phyloP scores from a whole-genome alignment of 2,113 vertebrate genomes.

The Noctilio leporinus region DNA sequence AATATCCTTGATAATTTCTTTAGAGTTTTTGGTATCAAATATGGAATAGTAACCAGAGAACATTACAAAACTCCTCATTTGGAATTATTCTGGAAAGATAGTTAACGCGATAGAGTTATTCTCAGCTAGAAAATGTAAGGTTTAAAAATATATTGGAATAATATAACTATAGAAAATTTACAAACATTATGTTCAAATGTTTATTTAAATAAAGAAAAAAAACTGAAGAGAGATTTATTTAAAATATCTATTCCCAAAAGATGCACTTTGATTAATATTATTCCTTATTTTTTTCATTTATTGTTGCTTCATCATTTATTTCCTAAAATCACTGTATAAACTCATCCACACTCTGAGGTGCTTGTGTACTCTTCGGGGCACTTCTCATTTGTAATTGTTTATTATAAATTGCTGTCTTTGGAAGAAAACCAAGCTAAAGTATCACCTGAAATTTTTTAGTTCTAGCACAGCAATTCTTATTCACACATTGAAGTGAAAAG shows the following conservation, averaged over 20 bases:
- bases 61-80: background rate
- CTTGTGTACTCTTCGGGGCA: background rate
- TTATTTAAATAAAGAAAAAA: background rate
- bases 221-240: background rate
- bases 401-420: background rate
- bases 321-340: background rate
- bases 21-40: background rate
- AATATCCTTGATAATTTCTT: background rate
- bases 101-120: background rate
- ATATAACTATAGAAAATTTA: background rate
- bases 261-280: background rate
- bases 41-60: background rate
- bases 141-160: background rate
- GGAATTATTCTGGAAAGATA: background rate
- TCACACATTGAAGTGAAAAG: background rate
- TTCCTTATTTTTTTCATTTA: background rate
- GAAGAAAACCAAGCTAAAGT: background rate
- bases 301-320: background rate
- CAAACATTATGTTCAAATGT: background rate
- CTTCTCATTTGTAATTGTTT: constrained; percentile 7
- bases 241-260: background rate
- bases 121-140: background rate
- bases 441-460: background rate
- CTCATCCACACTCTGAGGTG: background rate
- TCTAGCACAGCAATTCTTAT: background rate